These are phyloP conservation scores for Procambarus virginalis DNA, from an alignment of 1,140 invertebrate genomes.

Conservation along the genomic window DNA sequence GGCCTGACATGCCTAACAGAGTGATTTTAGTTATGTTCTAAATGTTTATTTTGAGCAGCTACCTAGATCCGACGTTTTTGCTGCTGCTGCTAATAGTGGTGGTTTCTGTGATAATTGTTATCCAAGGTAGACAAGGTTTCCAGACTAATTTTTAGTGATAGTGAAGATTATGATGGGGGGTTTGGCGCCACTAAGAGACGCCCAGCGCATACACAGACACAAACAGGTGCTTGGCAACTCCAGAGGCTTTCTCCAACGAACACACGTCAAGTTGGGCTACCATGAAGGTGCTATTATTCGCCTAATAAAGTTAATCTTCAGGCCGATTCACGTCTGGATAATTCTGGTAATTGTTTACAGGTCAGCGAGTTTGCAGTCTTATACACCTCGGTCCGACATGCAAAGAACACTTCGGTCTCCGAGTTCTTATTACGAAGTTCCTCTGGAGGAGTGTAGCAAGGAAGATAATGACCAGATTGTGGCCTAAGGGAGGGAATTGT, in stretches of 20 bases:
- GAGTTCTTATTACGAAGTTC: not conserved
- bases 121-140: not conserved
- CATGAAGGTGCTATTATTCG: not conserved
- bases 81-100: no score
- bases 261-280: no score
- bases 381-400: not conserved
- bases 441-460: not conserved
- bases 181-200: not conserved
- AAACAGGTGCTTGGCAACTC: no score
- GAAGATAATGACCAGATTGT: not conserved
- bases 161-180: not conserved
- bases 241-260: no score
- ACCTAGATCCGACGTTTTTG: no score
- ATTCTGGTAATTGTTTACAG: not conserved
- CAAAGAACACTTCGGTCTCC: not conserved
- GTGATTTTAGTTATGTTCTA: no score
- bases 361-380: not conserved
- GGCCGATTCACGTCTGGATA: not conserved
- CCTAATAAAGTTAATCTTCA: not conserved
- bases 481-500: not conserved
- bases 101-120: not conserved
- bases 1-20: no score
- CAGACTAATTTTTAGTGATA: not conserved
- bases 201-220: no score
- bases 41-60: no score